Base-by-base conservation (phyloP, 2,113 vertebrate genomes). In the Carassius auratus region DNA sequence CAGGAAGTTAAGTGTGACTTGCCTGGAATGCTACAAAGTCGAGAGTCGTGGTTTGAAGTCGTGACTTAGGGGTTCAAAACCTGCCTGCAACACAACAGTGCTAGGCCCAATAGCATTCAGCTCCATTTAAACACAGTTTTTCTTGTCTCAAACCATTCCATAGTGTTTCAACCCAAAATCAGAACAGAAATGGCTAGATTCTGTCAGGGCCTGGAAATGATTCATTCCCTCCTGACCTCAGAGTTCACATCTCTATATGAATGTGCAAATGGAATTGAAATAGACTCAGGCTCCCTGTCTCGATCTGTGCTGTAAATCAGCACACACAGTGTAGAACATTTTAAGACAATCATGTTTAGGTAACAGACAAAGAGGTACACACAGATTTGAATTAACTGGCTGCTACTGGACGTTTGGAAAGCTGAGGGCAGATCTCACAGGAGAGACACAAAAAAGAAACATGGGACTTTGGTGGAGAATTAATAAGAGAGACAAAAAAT, bases 231-330 rank as follows among this genome's bases (percentile, higher is more conserved):
- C 21, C 33, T 75, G 82, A 57, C 33, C 82, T 14, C 4, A 0
- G 33, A 45, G 36, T 62, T 61, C 52, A 84, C 19, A 15, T 59
- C 68, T 74, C 68, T 42, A 23, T 75, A 74, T 45, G 38, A 74
- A 57, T 26, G 55, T 61, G 55, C 42, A 26, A 75, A 75, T 75
- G 4, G 38, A 42, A 74, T 12, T 75, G 3, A 68, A 76, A 73
- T 66, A 48, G 19, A 30, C 36, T 38, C 30, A 10, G n/a, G 4
- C 5, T 21, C 73, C 52, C 45, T 48, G 45, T 48, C 45, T 48
- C 8, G 42, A 42, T 42, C 14, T 57, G 36, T 68, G n/a, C 13
- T 50, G 42, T 75, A 75, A 23, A 26, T 26, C n/a, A 50, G 45
- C 21, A 48, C 38, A 12, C 9, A 48, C 71, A 74, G 19, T 48